Conservation (phyloP, 2,797 vertebrate genomes). For the Pipistrellus pygmaeus region DNA sequence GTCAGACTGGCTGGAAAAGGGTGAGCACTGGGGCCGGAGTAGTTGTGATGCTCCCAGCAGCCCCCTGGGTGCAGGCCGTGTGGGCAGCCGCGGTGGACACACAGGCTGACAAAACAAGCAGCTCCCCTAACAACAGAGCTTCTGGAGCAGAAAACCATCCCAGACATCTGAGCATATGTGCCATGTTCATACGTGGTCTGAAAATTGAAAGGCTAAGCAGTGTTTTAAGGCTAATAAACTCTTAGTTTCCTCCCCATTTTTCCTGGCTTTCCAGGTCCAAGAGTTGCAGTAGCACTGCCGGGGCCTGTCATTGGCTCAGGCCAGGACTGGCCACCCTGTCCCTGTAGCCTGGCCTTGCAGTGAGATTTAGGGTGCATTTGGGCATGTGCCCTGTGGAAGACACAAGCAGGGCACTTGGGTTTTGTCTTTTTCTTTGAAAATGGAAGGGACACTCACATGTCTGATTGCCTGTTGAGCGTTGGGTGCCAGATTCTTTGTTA, state of each 20-base stretch:
- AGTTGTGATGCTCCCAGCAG: background rate
- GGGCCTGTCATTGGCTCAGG: background rate
- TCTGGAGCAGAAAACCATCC: background rate
- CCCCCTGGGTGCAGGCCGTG: background rate
- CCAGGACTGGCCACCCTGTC: no score
- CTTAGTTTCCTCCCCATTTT: background rate
- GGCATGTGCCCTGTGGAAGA: background rate
- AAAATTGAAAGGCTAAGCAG: constrained; percentile 13
- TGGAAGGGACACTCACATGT: background rate
- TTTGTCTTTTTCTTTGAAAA: background rate
- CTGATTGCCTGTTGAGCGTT: background rate
- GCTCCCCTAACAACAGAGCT: background rate
- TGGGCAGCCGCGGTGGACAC: background rate
- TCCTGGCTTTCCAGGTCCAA: background rate
- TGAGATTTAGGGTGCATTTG: background rate
- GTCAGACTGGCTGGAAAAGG: background rate
- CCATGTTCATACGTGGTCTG: background rate
- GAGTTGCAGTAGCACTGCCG: background rate
- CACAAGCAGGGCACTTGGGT: rapidly evolving
- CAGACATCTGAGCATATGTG: constrained; percentile 16
- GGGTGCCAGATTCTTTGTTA: background rate
- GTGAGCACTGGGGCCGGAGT: background rate
- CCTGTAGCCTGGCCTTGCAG: background rate
- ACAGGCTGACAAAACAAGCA: background rate
- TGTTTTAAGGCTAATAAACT: background rate